Evolutionary conservation across 2,888 invertebrate species (phyloP).

Genomic region (Hybos culiciformis): DNA sequence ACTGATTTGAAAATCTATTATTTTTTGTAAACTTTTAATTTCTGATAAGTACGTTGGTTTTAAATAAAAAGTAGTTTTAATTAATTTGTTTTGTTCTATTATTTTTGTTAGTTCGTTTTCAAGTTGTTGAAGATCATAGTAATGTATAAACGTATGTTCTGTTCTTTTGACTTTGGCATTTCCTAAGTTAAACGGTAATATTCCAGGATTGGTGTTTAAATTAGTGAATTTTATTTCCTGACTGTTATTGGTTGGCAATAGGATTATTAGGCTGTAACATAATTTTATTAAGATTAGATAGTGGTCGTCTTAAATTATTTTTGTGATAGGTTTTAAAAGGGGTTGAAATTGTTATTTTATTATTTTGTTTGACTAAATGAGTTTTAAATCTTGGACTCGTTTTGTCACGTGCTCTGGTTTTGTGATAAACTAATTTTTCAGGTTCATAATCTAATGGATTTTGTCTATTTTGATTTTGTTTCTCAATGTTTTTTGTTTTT

Average conservation of each 20-base stretch:
- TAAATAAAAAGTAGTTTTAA: neutral
- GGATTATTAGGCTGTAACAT: neutral
- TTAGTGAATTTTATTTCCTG: neutral
- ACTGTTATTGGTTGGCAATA: neutral
- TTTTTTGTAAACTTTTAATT: too few relatives aligned
- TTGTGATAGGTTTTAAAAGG: constrained; percentile 2
- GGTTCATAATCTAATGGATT: constrained; percentile 2
- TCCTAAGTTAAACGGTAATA: too few relatives aligned
- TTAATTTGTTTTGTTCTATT: neutral
- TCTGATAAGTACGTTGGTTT: too few relatives aligned
- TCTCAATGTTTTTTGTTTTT: constrained; percentile 1
- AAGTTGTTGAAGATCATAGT: neutral
- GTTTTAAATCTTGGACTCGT: constrained; percentile 3
- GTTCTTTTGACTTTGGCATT: neutral
- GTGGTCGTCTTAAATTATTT: constrained; percentile 6
- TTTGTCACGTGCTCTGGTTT: constrained; percentile 6
- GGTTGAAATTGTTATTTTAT: constrained; percentile 2
- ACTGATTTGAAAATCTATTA: too few relatives aligned
- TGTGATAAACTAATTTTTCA: constrained; percentile 5
- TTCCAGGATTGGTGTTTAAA: too few relatives aligned
- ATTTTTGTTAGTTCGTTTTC: neutral
- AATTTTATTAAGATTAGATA: neutral
- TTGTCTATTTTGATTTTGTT: constrained; percentile 7
- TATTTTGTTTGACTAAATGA: constrained; percentile 4
- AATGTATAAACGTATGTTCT: neutral